Conservation (phyloP, 2,113 vertebrate genomes). For the Tichodroma muraria region DNA sequence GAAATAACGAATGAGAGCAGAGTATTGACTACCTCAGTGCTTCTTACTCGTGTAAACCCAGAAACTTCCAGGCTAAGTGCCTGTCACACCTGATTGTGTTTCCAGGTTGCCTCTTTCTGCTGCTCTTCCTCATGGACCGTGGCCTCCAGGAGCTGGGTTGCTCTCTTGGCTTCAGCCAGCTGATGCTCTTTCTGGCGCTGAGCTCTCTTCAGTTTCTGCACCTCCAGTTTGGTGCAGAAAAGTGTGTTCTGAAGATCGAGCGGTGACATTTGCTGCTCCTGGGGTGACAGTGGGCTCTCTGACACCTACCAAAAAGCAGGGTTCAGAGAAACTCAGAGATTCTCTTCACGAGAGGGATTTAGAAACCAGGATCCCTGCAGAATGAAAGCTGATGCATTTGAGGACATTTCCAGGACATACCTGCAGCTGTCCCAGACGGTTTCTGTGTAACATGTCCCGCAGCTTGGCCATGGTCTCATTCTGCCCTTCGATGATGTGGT, state of each 20-base stretch:
- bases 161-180: slow-evolving; percentile 69
- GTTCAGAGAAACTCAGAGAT: not conserved
- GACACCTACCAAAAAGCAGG: slow-evolving; percentile 30
- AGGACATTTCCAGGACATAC: slow-evolving; percentile 43
- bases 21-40: not conserved
- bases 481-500: slow-evolving; percentile 79
- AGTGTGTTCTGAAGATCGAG: slow-evolving; percentile 80
- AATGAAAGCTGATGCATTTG: not conserved
- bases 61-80: not conserved
- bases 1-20: not conserved
- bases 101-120: slow-evolving; percentile 79
- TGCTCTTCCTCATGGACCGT: slow-evolving; percentile 71
- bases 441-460: slow-evolving; percentile 76
- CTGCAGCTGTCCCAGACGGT: slow-evolving; percentile 77
- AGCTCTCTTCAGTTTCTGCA: slow-evolving; percentile 75
- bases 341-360: not conserved
- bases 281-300: slow-evolving; percentile 26
- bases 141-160: slow-evolving; percentile 71
- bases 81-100: slow-evolving; percentile 80
- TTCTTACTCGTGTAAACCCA: not conserved
- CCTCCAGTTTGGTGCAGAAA: slow-evolving; percentile 85
- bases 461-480: slow-evolving; percentile 82
- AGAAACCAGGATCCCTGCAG: not conserved
- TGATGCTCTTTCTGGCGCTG: slow-evolving; percentile 74
- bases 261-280: slow-evolving; percentile 70